These are phyloP conservation scores for Delphinus delphis DNA, from an alignment of 2,113 vertebrate genomes.

Conservation along the genomic window DNA sequence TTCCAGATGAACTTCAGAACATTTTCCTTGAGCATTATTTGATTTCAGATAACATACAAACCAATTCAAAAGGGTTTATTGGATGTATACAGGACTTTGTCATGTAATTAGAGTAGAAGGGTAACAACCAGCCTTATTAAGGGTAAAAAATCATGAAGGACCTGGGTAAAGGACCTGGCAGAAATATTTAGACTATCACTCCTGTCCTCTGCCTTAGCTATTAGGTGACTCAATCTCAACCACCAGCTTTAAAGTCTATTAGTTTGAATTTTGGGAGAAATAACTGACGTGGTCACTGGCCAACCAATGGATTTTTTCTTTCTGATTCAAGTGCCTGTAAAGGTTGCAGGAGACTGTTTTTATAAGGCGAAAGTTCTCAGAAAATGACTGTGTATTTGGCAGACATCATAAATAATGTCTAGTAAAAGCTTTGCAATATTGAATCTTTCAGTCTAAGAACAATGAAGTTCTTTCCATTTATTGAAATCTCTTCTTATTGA, in stretches of 20 bases:
- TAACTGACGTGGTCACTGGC: background rate
- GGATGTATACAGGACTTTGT: background rate
- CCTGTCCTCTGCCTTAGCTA: background rate
- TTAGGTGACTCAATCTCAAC: background rate
- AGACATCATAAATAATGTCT: background rate
- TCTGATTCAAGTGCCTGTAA: background rate
- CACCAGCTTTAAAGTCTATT: background rate
- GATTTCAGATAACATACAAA: background rate
- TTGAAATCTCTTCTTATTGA: background rate
- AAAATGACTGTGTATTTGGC: background rate
- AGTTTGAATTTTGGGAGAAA: constrained; percentile 10
- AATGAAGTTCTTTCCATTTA: background rate
- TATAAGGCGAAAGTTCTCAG: background rate
- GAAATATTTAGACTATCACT: background rate
- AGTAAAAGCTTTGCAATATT: background rate
- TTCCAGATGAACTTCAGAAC: background rate
- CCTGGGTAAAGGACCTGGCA: background rate
- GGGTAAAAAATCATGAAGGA: background rate
- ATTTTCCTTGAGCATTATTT: background rate
- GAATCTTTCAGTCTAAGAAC: background rate
- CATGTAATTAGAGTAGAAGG: background rate
- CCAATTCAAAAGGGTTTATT: background rate
- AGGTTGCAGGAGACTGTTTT: background rate
- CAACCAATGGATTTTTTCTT: background rate
- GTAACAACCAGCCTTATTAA: background rate